Evolutionary conservation across 2,113 vertebrate species (phyloP).

Genomic region (Myrmecobius fasciatus): DNA sequence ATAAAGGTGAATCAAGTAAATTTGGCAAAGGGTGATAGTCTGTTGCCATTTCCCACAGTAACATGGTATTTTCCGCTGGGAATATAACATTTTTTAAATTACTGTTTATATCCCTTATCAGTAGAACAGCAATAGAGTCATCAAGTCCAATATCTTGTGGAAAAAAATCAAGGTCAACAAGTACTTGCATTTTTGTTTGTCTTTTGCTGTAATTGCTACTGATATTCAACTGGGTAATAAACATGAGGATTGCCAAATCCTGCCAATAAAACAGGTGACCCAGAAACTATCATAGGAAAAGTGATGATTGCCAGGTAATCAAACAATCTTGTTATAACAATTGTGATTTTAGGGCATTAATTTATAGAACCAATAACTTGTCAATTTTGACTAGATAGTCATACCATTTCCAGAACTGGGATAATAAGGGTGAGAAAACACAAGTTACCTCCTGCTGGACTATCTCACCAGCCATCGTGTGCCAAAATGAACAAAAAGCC

Average conservation of each 20-base stretch:
- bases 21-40: constrained; percentile 83
- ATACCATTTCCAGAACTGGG: constrained; percentile 71
- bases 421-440: constrained; percentile 73
- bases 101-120: constrained; percentile 91
- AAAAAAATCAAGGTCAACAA: constrained; percentile 91
- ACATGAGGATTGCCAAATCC: constrained; percentile 87
- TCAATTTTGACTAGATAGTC: constrained; percentile 80
- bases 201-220: constrained; percentile 87
- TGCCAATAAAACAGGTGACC: constrained; percentile 87
- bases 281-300: constrained; percentile 85
- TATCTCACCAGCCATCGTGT: constrained; percentile 58
- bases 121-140: constrained; percentile 90
- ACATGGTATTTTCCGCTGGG: constrained; percentile 88
- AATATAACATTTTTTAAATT: constrained; percentile 92
- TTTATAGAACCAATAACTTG: constrained; percentile 84
- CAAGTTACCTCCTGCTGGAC: constrained; percentile 53
- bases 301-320: constrained; percentile 87
- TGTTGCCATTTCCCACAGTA: constrained; percentile 89
- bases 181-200: constrained; percentile 90
- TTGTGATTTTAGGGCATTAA: constrained; percentile 84
- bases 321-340: constrained; percentile 87
- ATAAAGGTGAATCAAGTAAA: constrained; percentile 85
- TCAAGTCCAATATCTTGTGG: constrained; percentile 88
- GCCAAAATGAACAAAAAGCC: constrained; percentile 42
- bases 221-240: constrained; percentile 90